Evolutionary conservation across 2,888 invertebrate genomes (phyloP).

Genomic region (Apotomis betuletana): DNA sequence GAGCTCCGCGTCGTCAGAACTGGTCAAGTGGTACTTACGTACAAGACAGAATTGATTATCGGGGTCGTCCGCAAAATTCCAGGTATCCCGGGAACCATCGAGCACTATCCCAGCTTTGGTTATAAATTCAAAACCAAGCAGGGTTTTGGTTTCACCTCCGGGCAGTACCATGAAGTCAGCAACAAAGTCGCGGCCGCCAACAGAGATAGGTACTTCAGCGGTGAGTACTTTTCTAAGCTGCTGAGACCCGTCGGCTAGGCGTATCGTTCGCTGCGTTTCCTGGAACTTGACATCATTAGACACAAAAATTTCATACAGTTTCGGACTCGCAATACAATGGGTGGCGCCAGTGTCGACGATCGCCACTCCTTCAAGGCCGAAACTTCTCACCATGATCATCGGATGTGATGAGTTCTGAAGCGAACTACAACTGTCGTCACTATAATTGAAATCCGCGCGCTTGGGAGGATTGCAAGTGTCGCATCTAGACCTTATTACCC

Average conservation of each 20-base stretch:
- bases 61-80: constrained; percentile 2
- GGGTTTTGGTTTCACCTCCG: constrained; percentile 6
- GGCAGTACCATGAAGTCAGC: constrained; percentile 12
- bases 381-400: too few relatives aligned
- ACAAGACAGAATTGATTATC: neutral
- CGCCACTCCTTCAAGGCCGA: neutral
- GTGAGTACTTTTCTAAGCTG: neutral
- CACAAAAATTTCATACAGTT: neutral
- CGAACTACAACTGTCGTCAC: neutral
- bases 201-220: neutral
- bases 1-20: neutral
- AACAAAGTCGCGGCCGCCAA: neutral
- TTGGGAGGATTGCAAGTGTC: neutral
- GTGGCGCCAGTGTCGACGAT: constrained; percentile 1
- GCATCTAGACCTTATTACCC: neutral
- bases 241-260: constrained; percentile 15
- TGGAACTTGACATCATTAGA: neutral
- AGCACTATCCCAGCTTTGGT: neutral
- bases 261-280: neutral
- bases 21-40: neutral
- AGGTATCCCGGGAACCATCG: neutral
- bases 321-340: constrained; percentile 2
- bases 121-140: constrained; percentile 1
- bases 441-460: neutral
- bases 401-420: neutral